phyloP scores from a whole-genome alignment of 1,140 invertebrate species.

The Tetragnatha versicolor region DNA sequence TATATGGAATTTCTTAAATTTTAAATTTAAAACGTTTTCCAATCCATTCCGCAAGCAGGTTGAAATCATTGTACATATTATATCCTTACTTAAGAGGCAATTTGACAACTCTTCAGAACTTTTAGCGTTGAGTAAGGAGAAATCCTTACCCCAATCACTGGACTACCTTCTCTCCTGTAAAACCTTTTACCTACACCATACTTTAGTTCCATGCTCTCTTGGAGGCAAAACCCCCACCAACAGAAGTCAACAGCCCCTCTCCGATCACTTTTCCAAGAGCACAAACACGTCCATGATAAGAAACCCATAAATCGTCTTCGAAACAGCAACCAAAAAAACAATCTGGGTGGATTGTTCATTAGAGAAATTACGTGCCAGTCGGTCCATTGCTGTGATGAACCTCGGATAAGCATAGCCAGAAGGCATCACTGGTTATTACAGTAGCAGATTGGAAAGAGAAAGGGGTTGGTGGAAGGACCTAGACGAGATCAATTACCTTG shows the following conservation, averaged over 20 bases:
- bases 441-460: slow-evolving; percentile 13
- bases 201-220: too few species aligned
- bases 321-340: background rate
- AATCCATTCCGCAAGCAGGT: too few species aligned
- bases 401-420: background rate
- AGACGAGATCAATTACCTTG: slow-evolving; percentile 9
- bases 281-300: background rate
- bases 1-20: too few species aligned
- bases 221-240: background rate
- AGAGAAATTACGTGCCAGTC: slow-evolving; percentile 15
- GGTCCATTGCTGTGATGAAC: slow-evolving; percentile 20
- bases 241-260: background rate
- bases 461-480: slow-evolving; percentile 1
- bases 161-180: too few species aligned
- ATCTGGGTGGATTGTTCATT: slow-evolving; percentile 24
- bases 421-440: background rate
- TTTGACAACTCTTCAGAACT: too few species aligned
- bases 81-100: too few species aligned
- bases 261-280: background rate
- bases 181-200: too few species aligned
- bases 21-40: too few species aligned
- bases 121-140: too few species aligned
- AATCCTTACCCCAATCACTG: too few species aligned
- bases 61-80: too few species aligned
- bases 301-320: background rate